These are phyloP conservation scores for Caenorhabditis sulstoni DNA, from an alignment of 2,888 invertebrate species.

Conservation along the genomic window DNA sequence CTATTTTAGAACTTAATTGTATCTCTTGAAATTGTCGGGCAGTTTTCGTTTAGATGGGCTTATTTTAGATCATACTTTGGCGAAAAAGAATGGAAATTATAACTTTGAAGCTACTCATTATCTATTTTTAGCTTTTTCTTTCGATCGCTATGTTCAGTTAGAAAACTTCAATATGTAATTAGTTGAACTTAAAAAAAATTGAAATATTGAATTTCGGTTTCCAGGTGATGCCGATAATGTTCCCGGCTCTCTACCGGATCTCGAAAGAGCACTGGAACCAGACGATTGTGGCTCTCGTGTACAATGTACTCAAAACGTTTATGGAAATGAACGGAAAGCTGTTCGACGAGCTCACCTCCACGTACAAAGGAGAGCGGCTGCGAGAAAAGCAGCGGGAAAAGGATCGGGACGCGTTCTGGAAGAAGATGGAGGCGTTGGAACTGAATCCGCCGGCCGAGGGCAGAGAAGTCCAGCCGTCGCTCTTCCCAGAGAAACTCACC, in stretches of 20 bases:
- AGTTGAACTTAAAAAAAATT: neutral
- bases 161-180: too few relatives aligned
- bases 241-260: conserved; percentile 97
- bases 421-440: conserved; percentile 81
- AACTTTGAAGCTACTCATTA: too few relatives aligned
- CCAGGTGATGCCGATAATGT: conserved; percentile 98
- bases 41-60: too few relatives aligned
- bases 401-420: conserved; percentile 97
- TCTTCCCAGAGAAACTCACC: conserved; percentile 54
- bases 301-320: conserved; percentile 99
- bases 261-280: conserved; percentile 99
- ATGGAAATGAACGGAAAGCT: conserved; percentile 99
- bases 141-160: too few relatives aligned
- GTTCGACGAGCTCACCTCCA: conserved; percentile 98
- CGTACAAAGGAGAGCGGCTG: conserved; percentile 98
- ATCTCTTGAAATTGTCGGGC: too few relatives aligned
- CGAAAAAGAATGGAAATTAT: too few relatives aligned
- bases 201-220: too few relatives aligned
- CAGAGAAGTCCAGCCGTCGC: conserved; percentile 49
- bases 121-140: too few relatives aligned
- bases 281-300: conserved; percentile 98
- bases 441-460: conserved; percentile 61
- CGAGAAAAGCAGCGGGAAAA: conserved; percentile 96
- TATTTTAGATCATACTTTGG: too few relatives aligned
- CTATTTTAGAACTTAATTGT: too few relatives aligned